These are phyloP conservation scores for Synanthedon myopaeformis DNA, from an alignment of 2,888 invertebrate genomes.

Conservation along the genomic window DNA sequence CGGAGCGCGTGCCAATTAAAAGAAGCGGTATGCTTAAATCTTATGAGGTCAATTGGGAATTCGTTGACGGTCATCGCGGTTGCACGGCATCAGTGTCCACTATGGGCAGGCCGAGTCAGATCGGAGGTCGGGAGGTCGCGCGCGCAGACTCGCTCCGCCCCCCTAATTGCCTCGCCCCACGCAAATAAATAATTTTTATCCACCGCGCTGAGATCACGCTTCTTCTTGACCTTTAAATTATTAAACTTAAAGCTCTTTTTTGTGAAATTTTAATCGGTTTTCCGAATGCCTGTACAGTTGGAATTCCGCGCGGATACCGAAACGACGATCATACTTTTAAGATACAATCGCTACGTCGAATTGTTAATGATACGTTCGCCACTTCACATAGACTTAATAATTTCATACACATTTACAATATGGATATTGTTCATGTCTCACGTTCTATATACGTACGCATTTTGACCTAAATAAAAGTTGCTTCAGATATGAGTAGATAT, in stretches of 20 bases:
- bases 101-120: slow-evolving; percentile 13
- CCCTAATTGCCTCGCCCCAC: slow-evolving; percentile 68
- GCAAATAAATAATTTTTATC: slow-evolving; percentile 70
- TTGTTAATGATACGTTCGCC: slow-evolving; percentile 48
- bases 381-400: slow-evolving; percentile 8
- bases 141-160: slow-evolving; percentile 60
- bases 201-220: slow-evolving; percentile 49
- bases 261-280: slow-evolving; percentile 42
- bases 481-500: too few relatives aligned
- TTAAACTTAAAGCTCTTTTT: slow-evolving; percentile 50
- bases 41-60: neutral
- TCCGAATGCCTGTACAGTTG: slow-evolving; percentile 1
- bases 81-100: slow-evolving; percentile 31
- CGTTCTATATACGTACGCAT: too few relatives aligned
- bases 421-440: too few relatives aligned
- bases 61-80: slow-evolving; percentile 24
- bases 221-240: slow-evolving; percentile 61
- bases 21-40: neutral
- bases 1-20: neutral
- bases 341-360: slow-evolving; percentile 44
- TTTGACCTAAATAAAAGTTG: too few relatives aligned
- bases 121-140: slow-evolving; percentile 58
- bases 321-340: slow-evolving; percentile 33
- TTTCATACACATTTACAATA: neutral
- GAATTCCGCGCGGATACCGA: slow-evolving; percentile 26